Conservation (phyloP, 2,888 invertebrate genomes). For the Seira musarum region DNA sequence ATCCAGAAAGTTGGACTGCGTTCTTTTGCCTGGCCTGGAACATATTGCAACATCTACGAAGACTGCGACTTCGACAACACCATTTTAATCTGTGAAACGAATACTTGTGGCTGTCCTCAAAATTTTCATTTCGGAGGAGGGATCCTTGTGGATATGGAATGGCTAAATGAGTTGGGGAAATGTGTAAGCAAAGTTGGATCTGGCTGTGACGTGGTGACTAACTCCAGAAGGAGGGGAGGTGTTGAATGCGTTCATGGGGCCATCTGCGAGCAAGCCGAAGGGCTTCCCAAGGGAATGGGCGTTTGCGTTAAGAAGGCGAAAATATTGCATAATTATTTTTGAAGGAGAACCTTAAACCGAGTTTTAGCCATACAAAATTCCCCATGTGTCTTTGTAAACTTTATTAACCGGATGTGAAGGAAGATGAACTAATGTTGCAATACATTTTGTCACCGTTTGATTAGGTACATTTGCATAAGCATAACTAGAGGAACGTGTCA, state of each 20-base stretch:
- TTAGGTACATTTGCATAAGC: too few species aligned
- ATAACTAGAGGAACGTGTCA: too few species aligned
- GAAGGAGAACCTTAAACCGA: too few species aligned
- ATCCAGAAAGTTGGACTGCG: neutral
- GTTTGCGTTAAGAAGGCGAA: too few species aligned
- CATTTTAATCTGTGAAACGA: conserved; percentile 42
- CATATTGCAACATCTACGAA: conserved; percentile 42
- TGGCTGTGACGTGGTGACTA: conserved; percentile 41
- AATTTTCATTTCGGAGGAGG: conserved; percentile 39
- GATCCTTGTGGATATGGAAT: conserved; percentile 45
- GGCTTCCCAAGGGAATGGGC: conserved; percentile 50
- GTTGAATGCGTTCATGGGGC: conserved; percentile 46
- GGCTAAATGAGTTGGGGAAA: conserved; percentile 43
- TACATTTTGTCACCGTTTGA: too few species aligned
- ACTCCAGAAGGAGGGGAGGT: neutral
- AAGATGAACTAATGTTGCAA: too few species aligned
- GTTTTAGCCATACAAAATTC: too few species aligned
- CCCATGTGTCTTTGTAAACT: too few species aligned
- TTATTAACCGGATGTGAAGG: too few species aligned
- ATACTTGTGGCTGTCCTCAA: conserved; percentile 48
- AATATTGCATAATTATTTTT: too few species aligned
- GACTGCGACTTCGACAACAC: conserved; percentile 51
- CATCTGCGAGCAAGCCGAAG: conserved; percentile 43
- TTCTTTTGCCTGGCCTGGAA: conserved; percentile 40
- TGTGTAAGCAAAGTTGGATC: conserved; percentile 51